These are phyloP conservation scores for Manacus vitellinus DNA, from an alignment of 2,113 vertebrate species.

Conservation along the genomic window DNA sequence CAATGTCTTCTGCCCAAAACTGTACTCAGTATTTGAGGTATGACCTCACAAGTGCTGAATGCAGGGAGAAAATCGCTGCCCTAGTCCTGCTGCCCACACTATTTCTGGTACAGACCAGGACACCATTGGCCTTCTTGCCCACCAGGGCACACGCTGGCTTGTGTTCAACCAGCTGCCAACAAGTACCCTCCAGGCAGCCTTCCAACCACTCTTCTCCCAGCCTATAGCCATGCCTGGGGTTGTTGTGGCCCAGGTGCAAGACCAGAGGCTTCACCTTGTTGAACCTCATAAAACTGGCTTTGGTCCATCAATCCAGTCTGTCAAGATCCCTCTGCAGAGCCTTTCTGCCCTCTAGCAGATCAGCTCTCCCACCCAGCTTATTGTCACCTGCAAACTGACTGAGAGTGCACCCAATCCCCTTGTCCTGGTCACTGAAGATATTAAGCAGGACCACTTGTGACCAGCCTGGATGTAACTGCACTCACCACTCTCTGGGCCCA, in stretches of 20 bases:
- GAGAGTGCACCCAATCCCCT: not conserved
- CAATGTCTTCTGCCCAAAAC: not conserved
- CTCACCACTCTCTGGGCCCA: not conserved
- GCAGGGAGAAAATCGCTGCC: no score
- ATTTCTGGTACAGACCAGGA: not conserved
- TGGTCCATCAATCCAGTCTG: accelerated
- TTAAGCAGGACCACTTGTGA: not conserved
- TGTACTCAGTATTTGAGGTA: accelerated
- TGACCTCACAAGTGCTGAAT: accelerated
- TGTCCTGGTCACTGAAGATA: accelerated
- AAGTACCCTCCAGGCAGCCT: not conserved
- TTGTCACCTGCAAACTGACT: not conserved
- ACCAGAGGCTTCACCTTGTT: accelerated
- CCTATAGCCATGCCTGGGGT: not conserved
- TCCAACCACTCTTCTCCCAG: not conserved
- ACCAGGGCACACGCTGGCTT: not conserved
- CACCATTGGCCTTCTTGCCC: not conserved
- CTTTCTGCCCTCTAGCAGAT: not conserved
- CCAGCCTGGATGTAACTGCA: not conserved
- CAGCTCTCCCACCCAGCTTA: not conserved
- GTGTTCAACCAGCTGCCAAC: not conserved
- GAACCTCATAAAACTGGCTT: accelerated
- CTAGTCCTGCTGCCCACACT: not conserved
- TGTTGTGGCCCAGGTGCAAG: not conserved
- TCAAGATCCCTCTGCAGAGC: not conserved